Evolutionary conservation across 1,140 invertebrate species (phyloP).

Genomic region (Coenobita brevimanus): DNA sequence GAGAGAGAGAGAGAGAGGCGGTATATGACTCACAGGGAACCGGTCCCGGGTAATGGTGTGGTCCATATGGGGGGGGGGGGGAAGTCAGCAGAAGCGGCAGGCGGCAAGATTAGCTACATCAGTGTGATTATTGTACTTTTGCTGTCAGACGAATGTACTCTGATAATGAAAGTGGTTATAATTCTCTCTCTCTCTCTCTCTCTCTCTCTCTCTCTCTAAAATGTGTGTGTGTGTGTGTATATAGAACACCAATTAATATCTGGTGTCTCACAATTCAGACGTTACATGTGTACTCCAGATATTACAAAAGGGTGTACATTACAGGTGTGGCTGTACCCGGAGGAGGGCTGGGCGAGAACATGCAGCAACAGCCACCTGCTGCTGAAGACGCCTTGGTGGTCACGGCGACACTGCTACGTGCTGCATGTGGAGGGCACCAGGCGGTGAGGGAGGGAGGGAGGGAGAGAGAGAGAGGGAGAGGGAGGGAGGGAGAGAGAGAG

Average conservation of each 20-base stretch:
- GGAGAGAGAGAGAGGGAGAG: not conserved
- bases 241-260: not conserved
- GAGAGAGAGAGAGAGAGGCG: no score
- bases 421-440: conserved; percentile 55
- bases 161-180: no score
- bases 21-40: no score
- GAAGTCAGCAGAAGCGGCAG: no score
- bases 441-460: conserved; percentile 42
- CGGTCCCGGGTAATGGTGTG: no score
- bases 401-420: conserved; percentile 40
- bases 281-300: not conserved
- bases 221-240: no score
- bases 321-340: conserved; percentile 61
- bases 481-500: conserved; percentile 5
- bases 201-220: no score
- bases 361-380: conserved; percentile 58
- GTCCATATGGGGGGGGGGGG: no score
- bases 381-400: conserved; percentile 62
- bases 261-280: not conserved
- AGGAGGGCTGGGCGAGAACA: conserved; percentile 50
- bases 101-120: no score
- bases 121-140: no score
- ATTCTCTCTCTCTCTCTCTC: no score
- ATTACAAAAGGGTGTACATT: not conserved
- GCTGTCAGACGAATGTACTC: no score